Evolutionary conservation across 1,140 invertebrate genomes (phyloP).

Genomic region (Sarcophaga bullata): DNA sequence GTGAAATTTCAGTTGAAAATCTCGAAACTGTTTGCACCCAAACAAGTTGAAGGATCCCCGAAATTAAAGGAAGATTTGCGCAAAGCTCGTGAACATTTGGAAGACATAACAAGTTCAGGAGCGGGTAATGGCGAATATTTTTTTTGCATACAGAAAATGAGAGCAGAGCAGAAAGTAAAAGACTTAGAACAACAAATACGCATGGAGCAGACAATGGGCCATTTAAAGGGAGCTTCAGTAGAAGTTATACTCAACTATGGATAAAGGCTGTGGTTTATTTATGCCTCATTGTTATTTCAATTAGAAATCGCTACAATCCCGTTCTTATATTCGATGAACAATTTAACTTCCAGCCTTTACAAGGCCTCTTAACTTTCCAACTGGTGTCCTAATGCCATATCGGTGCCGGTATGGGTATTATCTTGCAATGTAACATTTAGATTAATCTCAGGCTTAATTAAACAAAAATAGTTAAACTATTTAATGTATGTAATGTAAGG

Average conservation of each 20-base stretch:
- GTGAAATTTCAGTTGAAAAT: constrained; percentile 32
- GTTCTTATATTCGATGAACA: constrained; percentile 56
- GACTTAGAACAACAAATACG: constrained; percentile 50
- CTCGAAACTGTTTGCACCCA: constrained; percentile 26
- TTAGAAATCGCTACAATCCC: constrained; percentile 53
- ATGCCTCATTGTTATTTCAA: constrained; percentile 50
- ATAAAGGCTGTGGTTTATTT: constrained; percentile 53
- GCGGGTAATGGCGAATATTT: constrained; percentile 51
- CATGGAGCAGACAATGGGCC: constrained; percentile 44
- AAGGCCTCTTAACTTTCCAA: constrained; percentile 59
- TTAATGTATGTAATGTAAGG: too few species aligned
- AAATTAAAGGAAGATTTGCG: constrained; percentile 47
- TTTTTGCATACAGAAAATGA: constrained; percentile 56
- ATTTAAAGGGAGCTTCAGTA: constrained; percentile 49
- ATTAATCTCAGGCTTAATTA: constrained; percentile 48
- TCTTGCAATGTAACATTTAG: constrained; percentile 60
- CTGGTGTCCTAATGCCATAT: constrained; percentile 59
- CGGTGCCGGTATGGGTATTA: constrained; percentile 58
- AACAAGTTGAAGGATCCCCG: background rate
- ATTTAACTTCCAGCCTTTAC: constrained; percentile 54
- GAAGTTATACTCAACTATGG: constrained; percentile 54
- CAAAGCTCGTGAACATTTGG: constrained; percentile 50
- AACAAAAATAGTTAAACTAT: background rate
- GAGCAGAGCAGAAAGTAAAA: constrained; percentile 55
- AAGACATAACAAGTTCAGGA: constrained; percentile 48